These are phyloP conservation scores for Spisula subtruncata DNA, from an alignment of 2,888 invertebrate species.

Conservation along the genomic window DNA sequence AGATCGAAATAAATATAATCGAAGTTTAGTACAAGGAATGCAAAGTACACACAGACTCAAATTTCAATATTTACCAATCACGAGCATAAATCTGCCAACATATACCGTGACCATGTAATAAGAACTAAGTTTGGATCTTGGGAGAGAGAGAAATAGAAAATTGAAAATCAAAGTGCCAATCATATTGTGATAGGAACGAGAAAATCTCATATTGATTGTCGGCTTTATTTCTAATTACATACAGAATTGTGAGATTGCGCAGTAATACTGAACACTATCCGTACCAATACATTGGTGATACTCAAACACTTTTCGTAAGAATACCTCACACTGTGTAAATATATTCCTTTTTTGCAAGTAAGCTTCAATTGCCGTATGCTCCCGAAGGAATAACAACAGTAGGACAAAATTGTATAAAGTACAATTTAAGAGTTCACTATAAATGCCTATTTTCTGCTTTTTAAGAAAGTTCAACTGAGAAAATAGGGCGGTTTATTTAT, in stretches of 20 bases:
- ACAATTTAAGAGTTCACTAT: not conserved
- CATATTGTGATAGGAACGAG: constrained; percentile 22
- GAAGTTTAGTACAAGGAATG: not conserved
- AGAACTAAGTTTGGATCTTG: constrained; percentile 19
- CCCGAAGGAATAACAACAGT: not conserved
- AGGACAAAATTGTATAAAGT: no score
- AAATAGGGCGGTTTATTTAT: not conserved
- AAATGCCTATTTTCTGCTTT: not conserved
- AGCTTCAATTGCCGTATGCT: not conserved
- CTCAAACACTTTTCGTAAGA: no score
- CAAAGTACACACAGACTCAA: no score
- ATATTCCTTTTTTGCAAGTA: no score
- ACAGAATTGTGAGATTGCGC: not conserved
- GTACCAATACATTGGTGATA: no score
- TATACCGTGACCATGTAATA: constrained; percentile 18
- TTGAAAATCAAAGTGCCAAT: constrained; percentile 45
- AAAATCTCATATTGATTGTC: constrained; percentile 28
- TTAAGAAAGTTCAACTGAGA: not conserved
- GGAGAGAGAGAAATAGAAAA: constrained; percentile 19
- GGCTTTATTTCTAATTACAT: constrained; percentile 27
- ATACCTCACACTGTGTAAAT: not conserved
- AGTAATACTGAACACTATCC: not conserved
- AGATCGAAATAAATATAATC: not conserved
- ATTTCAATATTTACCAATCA: not conserved
- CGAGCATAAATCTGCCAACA: not conserved